phyloP scores from a whole-genome alignment of 2,113 vertebrate species.

The Tetrax tetrax region DNA sequence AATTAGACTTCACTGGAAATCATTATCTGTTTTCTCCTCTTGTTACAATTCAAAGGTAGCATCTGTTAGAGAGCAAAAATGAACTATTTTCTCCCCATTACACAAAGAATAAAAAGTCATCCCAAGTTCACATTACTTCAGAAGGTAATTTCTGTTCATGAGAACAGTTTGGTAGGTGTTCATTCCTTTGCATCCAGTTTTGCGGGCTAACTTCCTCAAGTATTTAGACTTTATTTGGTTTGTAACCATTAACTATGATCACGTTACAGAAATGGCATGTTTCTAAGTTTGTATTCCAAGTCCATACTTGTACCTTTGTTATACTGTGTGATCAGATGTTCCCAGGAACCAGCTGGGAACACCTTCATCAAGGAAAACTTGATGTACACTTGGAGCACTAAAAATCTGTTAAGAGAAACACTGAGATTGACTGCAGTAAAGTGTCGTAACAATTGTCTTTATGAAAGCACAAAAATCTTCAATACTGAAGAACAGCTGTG shows the following conservation, averaged over 20 bases:
- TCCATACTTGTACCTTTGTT: background rate
- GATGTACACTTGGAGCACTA: background rate
- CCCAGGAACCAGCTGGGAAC: background rate
- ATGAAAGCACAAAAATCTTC: background rate
- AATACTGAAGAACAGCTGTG: accelerated
- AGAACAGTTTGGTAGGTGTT: slow-evolving; percentile 27
- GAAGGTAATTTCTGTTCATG: slow-evolving; percentile 52
- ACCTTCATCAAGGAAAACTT: background rate
- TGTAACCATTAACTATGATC: background rate
- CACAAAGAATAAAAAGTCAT: slow-evolving; percentile 35
- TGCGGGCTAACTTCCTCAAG: slow-evolving; percentile 18
- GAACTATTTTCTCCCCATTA: slow-evolving; percentile 34
- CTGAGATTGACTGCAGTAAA: background rate
- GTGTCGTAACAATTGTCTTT: background rate
- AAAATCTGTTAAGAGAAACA: background rate
- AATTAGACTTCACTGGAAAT: slow-evolving; percentile 55
- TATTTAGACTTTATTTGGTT: slow-evolving; percentile 15
- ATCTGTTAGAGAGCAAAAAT: slow-evolving; percentile 53
- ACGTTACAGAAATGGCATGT: background rate
- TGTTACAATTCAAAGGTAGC: slow-evolving; percentile 52
- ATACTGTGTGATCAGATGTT: accelerated
- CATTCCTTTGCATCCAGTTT: background rate
- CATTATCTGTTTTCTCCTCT: slow-evolving; percentile 32
- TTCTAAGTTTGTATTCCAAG: background rate
- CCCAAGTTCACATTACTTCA: slow-evolving; percentile 54